Evolutionary conservation across 2,113 vertebrate genomes (phyloP), one percentile per base, ranked within the genome.

Genomic region (Synodontis membranacea): DNA sequence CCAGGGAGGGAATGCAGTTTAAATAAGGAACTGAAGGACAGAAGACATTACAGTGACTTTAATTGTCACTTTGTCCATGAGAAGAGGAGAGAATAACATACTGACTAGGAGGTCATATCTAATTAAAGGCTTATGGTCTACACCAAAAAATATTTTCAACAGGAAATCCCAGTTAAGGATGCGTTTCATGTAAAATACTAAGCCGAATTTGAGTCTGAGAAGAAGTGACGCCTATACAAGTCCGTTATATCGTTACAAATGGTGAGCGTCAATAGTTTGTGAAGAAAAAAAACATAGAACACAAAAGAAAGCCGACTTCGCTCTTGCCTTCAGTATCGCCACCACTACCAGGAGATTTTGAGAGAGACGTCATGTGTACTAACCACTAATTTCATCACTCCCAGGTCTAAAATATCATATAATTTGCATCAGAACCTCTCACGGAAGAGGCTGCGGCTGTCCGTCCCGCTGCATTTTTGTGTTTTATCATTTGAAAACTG

Each of bases 121-220:
- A 68, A 86, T 86, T 86, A 80, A n/a, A 86, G 62, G 84, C 84
- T 68, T 86, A 80, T 54, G 62, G 21, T 4, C 58, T 48, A 52
- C 12, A 48, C 39, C 46, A 46, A 74, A 44, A 46, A 74, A 74
- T 6, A 19, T 28, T 25, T 42, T 75, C 23, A 58, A 46, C 19
- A 42, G 56, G 44, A 28, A 64, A 64, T 52, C n/a, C 19, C 44
- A 46, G 10, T 34, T n/a, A 79, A 79, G 72, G 54, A 21, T 34
- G n/a, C 6, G 44, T 34, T 50, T n/a, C 8, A 2, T 78, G 1
- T 46, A n/a, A 75, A 21, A 60, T 75, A 31, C 14, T 4, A 31
- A 21, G 52, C 39, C 31, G 5, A 48, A 79, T 28, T n/a, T n/a
- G 4, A 56, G 9, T 84, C 56, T 52, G 9, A 74, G 4, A 54